Conservation (phyloP, 2,888 invertebrate genomes). For the Carpatolechia fugitivella region DNA sequence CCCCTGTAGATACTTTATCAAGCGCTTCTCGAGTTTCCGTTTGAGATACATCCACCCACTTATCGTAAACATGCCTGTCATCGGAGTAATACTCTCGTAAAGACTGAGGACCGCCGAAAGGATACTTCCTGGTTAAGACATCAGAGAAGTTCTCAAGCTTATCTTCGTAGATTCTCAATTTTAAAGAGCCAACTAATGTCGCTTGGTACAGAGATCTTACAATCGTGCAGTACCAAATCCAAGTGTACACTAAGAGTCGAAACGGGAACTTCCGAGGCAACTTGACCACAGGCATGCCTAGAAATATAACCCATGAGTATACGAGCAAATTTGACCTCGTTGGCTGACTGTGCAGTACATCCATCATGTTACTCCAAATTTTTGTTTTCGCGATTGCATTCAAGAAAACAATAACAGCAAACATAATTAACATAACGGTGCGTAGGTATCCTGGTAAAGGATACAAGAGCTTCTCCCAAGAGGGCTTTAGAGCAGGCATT, state of each 20-base stretch:
- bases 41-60: conserved; percentile 38
- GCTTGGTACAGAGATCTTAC: conserved; percentile 54
- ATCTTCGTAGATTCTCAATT: conserved; percentile 35
- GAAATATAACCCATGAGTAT: conserved; percentile 49
- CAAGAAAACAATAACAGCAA: conserved; percentile 39
- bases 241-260: conserved; percentile 38
- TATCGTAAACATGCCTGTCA: conserved; percentile 38
- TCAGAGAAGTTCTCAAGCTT: conserved; percentile 36
- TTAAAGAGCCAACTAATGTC: conserved; percentile 44
- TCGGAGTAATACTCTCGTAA: conserved; percentile 45
- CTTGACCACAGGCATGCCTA: conserved; percentile 44
- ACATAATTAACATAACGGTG: conserved; percentile 37
- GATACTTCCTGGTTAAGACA: conserved; percentile 31
- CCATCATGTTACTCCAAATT: conserved; percentile 32
- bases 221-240: conserved; percentile 52
- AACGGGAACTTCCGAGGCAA: conserved; percentile 37
- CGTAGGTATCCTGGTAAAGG: conserved; percentile 43
- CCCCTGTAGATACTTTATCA: conserved; percentile 39
- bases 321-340: conserved; percentile 45
- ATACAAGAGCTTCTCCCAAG: conserved; percentile 51
- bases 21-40: conserved; percentile 28
- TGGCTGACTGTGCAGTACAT: conserved; percentile 31
- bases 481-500: conserved; percentile 36
- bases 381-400: conserved; percentile 36
- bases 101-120: conserved; percentile 43